phyloP scores from a whole-genome alignment of 2,888 invertebrate genomes.

The Mimas tiliae region DNA sequence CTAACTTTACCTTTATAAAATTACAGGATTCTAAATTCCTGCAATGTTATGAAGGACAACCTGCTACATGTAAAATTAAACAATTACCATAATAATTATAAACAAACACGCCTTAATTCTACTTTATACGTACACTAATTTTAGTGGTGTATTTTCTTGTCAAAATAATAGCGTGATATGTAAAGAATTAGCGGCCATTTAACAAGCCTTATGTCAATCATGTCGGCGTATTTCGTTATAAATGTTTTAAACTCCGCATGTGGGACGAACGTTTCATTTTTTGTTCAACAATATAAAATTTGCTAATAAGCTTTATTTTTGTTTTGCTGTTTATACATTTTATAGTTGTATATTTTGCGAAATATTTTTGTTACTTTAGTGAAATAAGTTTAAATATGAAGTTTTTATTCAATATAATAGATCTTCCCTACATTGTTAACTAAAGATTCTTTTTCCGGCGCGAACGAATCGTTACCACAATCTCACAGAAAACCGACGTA shows the following conservation, averaged over 20 bases:
- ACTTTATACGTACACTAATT: background rate
- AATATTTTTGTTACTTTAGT: background rate
- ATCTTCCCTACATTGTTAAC: too few species aligned
- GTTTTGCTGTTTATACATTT: background rate
- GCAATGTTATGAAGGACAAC: too few species aligned
- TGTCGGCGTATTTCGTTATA: constrained; percentile 34
- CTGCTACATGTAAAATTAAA: background rate
- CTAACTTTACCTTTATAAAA: too few species aligned
- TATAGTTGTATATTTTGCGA: background rate
- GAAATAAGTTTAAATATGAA: too few species aligned
- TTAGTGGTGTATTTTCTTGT: constrained; percentile 32
- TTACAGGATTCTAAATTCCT: too few species aligned
- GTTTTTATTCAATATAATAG: too few species aligned
- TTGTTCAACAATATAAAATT: constrained; percentile 39
- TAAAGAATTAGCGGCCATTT: constrained; percentile 52
- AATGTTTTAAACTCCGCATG: constrained; percentile 40
- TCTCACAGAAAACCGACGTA: too few species aligned
- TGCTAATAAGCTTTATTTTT: constrained; percentile 15
- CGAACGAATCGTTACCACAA: too few species aligned
- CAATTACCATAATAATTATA: background rate
- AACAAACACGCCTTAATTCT: constrained; percentile 8
- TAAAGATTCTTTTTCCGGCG: too few species aligned
- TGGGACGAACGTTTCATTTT: constrained; percentile 39
- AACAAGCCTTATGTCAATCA: constrained; percentile 65
- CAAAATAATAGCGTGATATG: constrained; percentile 42